Evolutionary conservation across 2,888 invertebrate genomes (phyloP), one percentile per base, ranked within the genome.

Genomic region (Fragum sueziense): DNA sequence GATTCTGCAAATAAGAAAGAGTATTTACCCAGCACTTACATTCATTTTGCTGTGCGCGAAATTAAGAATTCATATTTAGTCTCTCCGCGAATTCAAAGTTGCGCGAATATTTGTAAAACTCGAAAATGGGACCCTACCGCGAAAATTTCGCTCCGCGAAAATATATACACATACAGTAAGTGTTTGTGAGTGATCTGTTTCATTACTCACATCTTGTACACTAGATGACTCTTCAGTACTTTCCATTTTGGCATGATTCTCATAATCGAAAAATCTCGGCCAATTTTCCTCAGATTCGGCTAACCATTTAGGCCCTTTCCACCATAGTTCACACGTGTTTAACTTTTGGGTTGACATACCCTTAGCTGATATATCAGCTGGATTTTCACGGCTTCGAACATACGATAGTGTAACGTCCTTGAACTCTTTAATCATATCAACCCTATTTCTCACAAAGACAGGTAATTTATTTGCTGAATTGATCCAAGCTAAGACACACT

Each of bases 271-370:
- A 57, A 27, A 14, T 57, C 25, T 11, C 2, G 51, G n/a, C 57
- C 70, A 54, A 37, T 70, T 52, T 17, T n/a, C 1, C 4, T 1
- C 17, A 34, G 70, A 52, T 25, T 70, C 20, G 54, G 2, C 20
- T 9, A 70, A n/a, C 76, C 76, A 77, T 25, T 31, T 22, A 34
- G 68, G 77, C 20, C 72, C 77, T 51, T 72, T 9, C 69, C 72
- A 77, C 77, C 72, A 72, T n/a, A 47, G 9, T 31, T 72, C 31
- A 33, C 57, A n/a, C n/a, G n/a, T 29, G 0, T 2, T 2, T 11
- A 27, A n/a, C 20, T 72, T 25, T 11, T 22, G 7, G 22, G 14
- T 17, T n/a, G n/a, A n/a, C n/a, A n/a, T n/a, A n/a, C 72, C 68
- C 17, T 68, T 31, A 3, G 59, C 37, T 6, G 72, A 67, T 2